phyloP scores from a whole-genome alignment of 2,888 invertebrate species.

The Archips crataeganus region DNA sequence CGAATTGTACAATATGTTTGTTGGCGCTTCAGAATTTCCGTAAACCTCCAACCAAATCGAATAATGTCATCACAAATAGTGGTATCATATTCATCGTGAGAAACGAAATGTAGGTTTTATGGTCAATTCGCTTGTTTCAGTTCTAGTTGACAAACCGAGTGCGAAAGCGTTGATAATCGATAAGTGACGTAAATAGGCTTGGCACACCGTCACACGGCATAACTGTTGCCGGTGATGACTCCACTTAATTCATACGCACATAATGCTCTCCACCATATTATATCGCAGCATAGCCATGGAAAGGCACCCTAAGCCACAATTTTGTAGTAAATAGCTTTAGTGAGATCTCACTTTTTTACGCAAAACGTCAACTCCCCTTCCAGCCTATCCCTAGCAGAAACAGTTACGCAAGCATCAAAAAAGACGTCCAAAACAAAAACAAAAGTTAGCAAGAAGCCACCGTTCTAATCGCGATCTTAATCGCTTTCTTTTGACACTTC shows the following conservation, averaged over 20 bases:
- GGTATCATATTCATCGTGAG: conserved; percentile 23
- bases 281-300: too few relatives aligned
- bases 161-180: conserved; percentile 36
- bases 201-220: conserved; percentile 27
- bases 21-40: background rate
- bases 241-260: background rate
- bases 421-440: conserved; percentile 13
- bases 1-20: too few relatives aligned
- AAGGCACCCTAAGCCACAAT: background rate
- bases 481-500: conserved; percentile 41
- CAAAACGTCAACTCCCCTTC: background rate
- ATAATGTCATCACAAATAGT: conserved; percentile 13
- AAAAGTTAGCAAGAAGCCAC: conserved; percentile 24
- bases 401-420: conserved; percentile 23
- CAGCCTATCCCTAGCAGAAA: background rate
- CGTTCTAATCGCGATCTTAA: conserved; percentile 36
- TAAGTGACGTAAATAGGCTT: conserved; percentile 36
- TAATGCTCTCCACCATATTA: too few relatives aligned
- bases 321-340: background rate
- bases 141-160: conserved; percentile 37
- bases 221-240: conserved; percentile 3
- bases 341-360: background rate
- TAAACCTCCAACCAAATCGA: conserved; percentile 7
- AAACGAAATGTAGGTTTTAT: conserved; percentile 39
- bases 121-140: conserved; percentile 36